A percentile compares a stretch with the other conserved stretches of the same genome.
Conservation (phyloP, 2,113 vertebrate genomes). For the Thryonomys swinderianus region DNA sequence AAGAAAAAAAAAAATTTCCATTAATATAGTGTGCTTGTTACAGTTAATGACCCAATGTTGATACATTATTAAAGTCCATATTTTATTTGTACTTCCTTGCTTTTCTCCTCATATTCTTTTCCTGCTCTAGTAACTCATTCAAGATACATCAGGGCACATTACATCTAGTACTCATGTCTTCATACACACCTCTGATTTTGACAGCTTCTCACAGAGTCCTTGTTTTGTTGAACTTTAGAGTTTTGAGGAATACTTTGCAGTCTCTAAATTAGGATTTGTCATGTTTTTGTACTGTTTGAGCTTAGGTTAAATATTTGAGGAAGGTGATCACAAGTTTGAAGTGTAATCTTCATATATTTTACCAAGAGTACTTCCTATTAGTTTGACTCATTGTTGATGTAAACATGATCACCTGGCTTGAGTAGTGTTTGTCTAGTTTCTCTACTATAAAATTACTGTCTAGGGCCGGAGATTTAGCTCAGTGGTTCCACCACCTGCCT, state of each 20-base stretch:
- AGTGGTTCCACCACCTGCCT: no score
- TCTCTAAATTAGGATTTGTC: neutral
- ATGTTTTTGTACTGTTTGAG: neutral
- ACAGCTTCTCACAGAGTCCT: neutral
- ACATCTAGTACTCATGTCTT: neutral
- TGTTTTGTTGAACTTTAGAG: neutral
- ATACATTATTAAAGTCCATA: neutral
- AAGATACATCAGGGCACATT: neutral
- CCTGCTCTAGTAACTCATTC: neutral
- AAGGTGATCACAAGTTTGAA: neutral
- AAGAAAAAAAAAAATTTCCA: no score
- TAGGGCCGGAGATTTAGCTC: no score
- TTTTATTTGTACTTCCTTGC: neutral
- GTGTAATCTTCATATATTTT: neutral
- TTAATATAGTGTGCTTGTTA: neutral
- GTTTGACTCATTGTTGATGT: neutral
- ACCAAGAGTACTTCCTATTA: neutral
- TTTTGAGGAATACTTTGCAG: neutral
- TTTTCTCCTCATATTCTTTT: neutral
- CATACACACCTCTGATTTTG: neutral
- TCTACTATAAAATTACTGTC: neutral
- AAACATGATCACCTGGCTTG: neutral
- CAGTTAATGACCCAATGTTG: no score
- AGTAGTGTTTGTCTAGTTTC: neutral
- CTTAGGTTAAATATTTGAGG: neutral